Conservation (phyloP, 92 coral and sea anemone species). For the Umimayanthus chanpuru region DNA sequence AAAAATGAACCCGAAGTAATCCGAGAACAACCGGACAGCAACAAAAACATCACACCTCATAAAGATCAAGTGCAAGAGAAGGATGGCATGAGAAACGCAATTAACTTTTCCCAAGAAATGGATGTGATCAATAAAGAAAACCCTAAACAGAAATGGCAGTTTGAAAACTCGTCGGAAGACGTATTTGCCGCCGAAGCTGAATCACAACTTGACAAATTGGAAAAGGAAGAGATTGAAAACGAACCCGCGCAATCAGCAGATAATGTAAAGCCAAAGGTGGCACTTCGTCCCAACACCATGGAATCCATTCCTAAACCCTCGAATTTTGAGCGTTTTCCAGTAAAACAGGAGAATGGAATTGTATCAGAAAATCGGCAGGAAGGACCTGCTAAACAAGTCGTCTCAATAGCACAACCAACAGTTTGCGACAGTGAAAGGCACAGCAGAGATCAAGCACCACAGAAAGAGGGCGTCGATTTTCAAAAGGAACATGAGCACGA, state of each 20-base stretch:
- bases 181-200: not conserved
- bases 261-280: not conserved
- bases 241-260: not conserved
- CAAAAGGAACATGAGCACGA: not conserved
- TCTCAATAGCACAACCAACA: not conserved
- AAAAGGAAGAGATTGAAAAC: not conserved
- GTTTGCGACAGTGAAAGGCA: not conserved
- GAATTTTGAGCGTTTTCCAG: not conserved
- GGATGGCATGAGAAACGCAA: not conserved
- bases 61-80: not conserved
- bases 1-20: not conserved
- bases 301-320: not conserved
- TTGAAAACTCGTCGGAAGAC: not conserved
- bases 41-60: not conserved
- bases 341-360: not conserved
- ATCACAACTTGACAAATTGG: not conserved
- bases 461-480: not conserved
- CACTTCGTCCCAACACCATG: not conserved
- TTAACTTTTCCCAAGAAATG: not conserved
- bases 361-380: not conserved
- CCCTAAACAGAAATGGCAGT: not conserved
- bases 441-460: not conserved
- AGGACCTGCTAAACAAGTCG: not conserved
- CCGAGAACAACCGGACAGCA: not conserved
- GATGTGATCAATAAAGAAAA: not conserved